These are phyloP conservation scores for Stercorarius parasiticus DNA, from an alignment of 2,113 vertebrate species.

Conservation along the genomic window DNA sequence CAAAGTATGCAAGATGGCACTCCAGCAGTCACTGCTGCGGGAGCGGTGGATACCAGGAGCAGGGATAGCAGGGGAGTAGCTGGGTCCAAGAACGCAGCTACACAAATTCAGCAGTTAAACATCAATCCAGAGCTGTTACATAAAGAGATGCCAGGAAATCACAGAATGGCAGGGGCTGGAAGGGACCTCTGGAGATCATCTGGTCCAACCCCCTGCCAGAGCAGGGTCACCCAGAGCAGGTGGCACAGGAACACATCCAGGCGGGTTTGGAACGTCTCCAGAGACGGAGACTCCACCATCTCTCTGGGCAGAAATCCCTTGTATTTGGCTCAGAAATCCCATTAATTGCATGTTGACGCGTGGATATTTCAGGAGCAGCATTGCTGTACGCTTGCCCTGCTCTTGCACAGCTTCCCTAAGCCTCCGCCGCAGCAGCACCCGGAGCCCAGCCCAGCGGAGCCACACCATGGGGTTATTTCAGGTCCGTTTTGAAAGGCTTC, in stretches of 20 bases:
- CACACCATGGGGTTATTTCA: accelerated
- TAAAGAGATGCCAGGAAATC: neutral
- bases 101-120: neutral
- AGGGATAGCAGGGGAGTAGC: neutral
- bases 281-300: too few relatives aligned
- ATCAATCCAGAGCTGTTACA: neutral
- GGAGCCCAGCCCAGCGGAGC: neutral
- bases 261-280: too few relatives aligned
- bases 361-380: accelerated
- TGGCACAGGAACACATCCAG: too few relatives aligned
- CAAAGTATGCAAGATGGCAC: accelerated
- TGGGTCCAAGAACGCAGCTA: neutral
- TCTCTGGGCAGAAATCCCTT: neutral
- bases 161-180: too few relatives aligned
- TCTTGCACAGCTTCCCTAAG: neutral
- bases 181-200: too few relatives aligned
- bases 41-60: neutral
- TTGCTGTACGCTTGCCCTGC: neutral
- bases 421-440: neutral
- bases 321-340: neutral
- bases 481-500: neutral
- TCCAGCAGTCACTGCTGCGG: too few relatives aligned
- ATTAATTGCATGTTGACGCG: accelerated
- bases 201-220: too few relatives aligned
- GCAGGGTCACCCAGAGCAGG: too few relatives aligned